Conservation (phyloP, 92 coral and sea anemone species). For the Paragorgia papillata region DNA sequence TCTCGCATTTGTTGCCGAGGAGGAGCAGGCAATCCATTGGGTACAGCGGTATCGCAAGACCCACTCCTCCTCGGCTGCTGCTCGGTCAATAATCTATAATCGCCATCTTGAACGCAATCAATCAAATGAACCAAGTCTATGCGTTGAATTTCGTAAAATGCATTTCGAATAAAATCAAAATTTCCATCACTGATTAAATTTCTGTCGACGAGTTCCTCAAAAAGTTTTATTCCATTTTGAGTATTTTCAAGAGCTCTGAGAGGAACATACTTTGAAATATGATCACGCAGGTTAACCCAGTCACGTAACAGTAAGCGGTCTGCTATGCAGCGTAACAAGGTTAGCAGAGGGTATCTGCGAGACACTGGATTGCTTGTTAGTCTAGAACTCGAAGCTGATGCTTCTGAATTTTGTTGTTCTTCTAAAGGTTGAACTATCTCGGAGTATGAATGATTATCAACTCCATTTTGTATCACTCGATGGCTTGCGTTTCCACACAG, state of each 20-base stretch:
- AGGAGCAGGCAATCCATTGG: background rate
- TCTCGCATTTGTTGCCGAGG: background rate
- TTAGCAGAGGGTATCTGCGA: too few species aligned
- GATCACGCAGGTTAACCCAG: background rate
- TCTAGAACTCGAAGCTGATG: too few species aligned
- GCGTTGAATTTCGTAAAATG: background rate
- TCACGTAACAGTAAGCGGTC: background rate
- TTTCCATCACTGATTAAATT: slow-evolving; percentile 1
- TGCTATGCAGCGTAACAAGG: background rate
- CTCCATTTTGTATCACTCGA: too few species aligned
- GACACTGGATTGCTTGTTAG: too few species aligned
- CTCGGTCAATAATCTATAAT: background rate
- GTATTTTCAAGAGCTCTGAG: background rate
- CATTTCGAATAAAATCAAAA: background rate
- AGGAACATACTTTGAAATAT: background rate
- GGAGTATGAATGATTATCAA: too few species aligned
- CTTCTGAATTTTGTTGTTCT: too few species aligned
- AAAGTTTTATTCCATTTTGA: background rate
- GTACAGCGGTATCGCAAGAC: background rate
- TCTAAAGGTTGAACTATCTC: too few species aligned
- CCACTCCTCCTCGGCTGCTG: background rate
- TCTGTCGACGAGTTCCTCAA: slow-evolving; percentile 16
- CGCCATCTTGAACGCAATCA: slow-evolving; percentile 6
- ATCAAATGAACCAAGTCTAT: background rate
- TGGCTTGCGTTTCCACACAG: too few species aligned